Conservation (phyloP, 2,113 vertebrate species). For the Oreochromis aureus region DNA sequence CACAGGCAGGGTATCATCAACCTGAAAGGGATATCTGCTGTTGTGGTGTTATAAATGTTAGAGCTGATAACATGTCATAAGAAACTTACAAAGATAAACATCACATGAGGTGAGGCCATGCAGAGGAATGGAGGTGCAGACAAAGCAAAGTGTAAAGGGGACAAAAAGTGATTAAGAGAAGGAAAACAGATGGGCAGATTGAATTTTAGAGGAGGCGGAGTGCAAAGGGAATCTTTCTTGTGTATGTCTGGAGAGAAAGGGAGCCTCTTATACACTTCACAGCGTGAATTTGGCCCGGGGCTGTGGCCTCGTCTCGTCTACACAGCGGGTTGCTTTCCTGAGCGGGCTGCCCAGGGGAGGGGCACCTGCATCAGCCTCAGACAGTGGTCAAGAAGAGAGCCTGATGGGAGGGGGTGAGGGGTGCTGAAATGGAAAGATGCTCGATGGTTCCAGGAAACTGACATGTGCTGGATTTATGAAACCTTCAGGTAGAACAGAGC, state of each 20-base stretch:
- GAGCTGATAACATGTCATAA: neutral
- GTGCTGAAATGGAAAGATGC: conserved; percentile 69
- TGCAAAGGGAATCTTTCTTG: conserved; percentile 60
- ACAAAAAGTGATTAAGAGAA: conserved; percentile 56
- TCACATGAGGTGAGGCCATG: neutral
- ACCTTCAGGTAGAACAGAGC: conserved; percentile 68
- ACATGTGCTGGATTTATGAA: conserved; percentile 69
- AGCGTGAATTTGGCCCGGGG: conserved; percentile 69
- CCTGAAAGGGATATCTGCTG: neutral
- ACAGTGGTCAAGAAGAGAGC: conserved; percentile 61
- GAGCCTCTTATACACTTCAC: conserved; percentile 75
- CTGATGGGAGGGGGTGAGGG: conserved; percentile 29
- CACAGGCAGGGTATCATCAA: neutral
- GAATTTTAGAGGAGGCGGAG: conserved; percentile 54
- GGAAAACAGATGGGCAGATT: conserved; percentile 75
- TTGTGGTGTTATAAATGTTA: neutral
- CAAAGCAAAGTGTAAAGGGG: neutral
- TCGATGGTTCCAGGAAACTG: conserved; percentile 71
- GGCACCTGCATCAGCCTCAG: conserved; percentile 76
- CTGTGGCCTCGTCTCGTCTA: conserved; percentile 75
- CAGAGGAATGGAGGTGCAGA: neutral
- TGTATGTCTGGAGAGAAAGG: conserved; percentile 68
- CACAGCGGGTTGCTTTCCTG: conserved; percentile 77
- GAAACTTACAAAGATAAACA: neutral
- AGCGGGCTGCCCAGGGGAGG: conserved; percentile 76